Evolutionary conservation across 1,140 invertebrate genomes (phyloP).

Genomic region (Dinothrombium tinctorium): DNA sequence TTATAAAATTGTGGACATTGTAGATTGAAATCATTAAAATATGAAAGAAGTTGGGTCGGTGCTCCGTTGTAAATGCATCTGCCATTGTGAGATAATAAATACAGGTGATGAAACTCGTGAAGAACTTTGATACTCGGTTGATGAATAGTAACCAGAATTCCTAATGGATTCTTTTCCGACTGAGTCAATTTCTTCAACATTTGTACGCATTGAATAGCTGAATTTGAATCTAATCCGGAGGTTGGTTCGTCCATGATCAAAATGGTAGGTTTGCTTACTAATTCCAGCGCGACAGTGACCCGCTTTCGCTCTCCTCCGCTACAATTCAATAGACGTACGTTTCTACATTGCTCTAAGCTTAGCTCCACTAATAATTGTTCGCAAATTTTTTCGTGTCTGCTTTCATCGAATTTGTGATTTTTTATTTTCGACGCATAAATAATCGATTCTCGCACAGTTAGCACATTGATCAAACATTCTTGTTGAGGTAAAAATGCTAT

Average conservation of each 20-base stretch:
- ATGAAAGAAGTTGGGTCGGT: background rate
- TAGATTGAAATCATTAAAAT: slow-evolving; percentile 19
- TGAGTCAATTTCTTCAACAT: no score
- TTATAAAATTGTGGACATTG: slow-evolving; percentile 83
- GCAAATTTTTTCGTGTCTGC: background rate
- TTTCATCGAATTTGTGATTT: slow-evolving; percentile 12
- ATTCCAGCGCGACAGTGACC: no score
- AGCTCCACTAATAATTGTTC: background rate
- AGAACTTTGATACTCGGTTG: slow-evolving; percentile 64
- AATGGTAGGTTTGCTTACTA: no score
- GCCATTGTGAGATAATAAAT: slow-evolving; percentile 6
- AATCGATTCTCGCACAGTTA: slow-evolving; percentile 70
- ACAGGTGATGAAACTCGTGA: slow-evolving; percentile 47
- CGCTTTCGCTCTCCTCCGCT: no score
- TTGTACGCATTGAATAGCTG: no score
- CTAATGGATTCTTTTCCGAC: slow-evolving; percentile 17
- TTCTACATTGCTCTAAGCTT: background rate
- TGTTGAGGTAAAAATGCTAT: slow-evolving; percentile 9
- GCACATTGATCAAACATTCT: slow-evolving; percentile 11
- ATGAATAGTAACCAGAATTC: slow-evolving; percentile 59
- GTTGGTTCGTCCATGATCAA: no score
- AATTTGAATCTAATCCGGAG: no score
- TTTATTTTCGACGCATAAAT: slow-evolving; percentile 76
- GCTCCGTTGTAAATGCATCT: slow-evolving; percentile 9
- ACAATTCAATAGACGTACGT: slow-evolving; percentile 48